A percentile compares a stretch with the other conserved stretches of the same genome.
Evolutionary conservation across 1,140 invertebrate species (phyloP).

Genomic region (Papilio aristodemus): DNA sequence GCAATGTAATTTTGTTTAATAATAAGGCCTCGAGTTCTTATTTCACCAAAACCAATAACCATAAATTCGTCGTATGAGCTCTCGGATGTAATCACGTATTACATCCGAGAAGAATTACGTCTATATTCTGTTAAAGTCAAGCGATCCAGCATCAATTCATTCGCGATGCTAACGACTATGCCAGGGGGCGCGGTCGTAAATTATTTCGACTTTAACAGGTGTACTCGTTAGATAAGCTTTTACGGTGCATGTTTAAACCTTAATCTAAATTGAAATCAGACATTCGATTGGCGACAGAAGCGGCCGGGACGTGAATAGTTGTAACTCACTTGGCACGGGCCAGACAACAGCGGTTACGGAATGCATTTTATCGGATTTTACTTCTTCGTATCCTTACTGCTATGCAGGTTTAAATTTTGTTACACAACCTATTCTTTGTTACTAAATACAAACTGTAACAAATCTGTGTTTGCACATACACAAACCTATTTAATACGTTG

Average conservation of each 20-base stretch:
- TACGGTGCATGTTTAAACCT: slow-evolving; percentile 69
- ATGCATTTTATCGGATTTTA: not conserved
- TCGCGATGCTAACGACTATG: slow-evolving; percentile 49
- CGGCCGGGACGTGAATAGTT: slow-evolving; percentile 45
- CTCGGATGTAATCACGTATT: slow-evolving; percentile 14
- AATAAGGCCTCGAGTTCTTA: not conserved
- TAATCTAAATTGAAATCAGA: slow-evolving; percentile 80
- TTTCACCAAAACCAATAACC: slow-evolving; percentile 12
- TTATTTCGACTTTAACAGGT: slow-evolving; percentile 75
- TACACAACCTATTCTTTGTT: not conserved
- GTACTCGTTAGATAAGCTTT: slow-evolving; percentile 76
- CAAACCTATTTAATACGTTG: too few species aligned
- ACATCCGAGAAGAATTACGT: slow-evolving; percentile 23
- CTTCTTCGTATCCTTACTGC: not conserved
- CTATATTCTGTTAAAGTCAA: slow-evolving; percentile 32
- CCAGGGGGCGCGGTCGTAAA: slow-evolving; percentile 56
- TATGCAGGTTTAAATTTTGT: slow-evolving; percentile 6
- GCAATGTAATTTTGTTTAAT: slow-evolving; percentile 8
- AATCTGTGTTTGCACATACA: too few species aligned
- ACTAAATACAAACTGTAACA: too few species aligned
- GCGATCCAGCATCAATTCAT: slow-evolving; percentile 36
- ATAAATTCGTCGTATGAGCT: slow-evolving; percentile 20
- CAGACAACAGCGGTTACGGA: slow-evolving; percentile 14
- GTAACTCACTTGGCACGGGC: slow-evolving; percentile 31
- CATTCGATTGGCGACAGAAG: slow-evolving; percentile 74